These are phyloP conservation scores for Archips crataeganus DNA, from an alignment of 2,888 invertebrate species.

Conservation along the genomic window DNA sequence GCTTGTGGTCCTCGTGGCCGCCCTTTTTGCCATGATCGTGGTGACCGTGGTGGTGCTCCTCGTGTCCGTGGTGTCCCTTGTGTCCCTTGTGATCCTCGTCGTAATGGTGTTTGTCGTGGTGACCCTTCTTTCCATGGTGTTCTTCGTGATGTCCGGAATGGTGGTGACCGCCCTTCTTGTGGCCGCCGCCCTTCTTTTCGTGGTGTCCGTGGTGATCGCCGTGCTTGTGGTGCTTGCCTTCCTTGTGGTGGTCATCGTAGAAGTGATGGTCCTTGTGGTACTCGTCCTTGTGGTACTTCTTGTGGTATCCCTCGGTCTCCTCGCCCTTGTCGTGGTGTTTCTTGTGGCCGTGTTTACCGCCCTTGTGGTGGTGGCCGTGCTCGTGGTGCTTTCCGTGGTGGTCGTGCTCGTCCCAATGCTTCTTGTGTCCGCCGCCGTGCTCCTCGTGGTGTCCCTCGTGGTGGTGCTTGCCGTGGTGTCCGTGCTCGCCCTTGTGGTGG, in stretches of 20 bases:
- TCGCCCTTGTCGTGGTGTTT: conserved; percentile 94
- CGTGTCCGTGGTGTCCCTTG: conserved; percentile 92
- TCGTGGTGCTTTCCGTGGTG: conserved; percentile 92
- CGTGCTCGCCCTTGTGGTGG: conserved; percentile 92
- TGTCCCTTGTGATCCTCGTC: conserved; percentile 93
- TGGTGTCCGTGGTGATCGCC: conserved; percentile 92
- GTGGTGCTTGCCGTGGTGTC: conserved; percentile 91
- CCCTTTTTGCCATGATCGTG: conserved; percentile 93
- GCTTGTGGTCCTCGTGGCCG: conserved; percentile 90
- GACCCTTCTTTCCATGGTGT: conserved; percentile 92
- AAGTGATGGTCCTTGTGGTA: conserved; percentile 95
- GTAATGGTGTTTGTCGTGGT: conserved; percentile 92
- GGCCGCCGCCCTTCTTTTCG: conserved; percentile 90
- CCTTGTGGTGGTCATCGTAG: conserved; percentile 94
- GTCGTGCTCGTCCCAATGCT: conserved; percentile 91
- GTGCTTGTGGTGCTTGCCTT: conserved; percentile 93
- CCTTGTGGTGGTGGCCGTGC: conserved; percentile 91
- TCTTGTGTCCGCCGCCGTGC: conserved; percentile 92
- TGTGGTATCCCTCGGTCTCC: conserved; percentile 93
- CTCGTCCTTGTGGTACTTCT: conserved; percentile 95
- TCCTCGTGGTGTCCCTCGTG: conserved; percentile 91
- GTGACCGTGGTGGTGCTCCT: conserved; percentile 90
- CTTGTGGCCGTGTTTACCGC: conserved; percentile 91
- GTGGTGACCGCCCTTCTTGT: conserved; percentile 93
- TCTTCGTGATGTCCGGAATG: conserved; percentile 91